phyloP scores from a whole-genome alignment of 1,140 invertebrate genomes.

The Drosophila asahinai region DNA sequence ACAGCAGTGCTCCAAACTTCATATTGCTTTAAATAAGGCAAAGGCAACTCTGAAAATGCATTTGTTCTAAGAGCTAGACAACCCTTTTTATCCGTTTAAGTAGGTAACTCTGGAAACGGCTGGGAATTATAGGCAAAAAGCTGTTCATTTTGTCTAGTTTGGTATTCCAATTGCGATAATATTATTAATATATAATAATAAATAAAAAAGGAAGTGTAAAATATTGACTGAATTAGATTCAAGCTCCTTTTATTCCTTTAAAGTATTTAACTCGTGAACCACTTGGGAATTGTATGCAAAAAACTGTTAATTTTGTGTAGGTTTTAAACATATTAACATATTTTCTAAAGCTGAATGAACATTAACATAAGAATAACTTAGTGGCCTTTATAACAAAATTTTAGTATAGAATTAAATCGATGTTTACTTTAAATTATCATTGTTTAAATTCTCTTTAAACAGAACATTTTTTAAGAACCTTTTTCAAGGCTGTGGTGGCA shows the following conservation, averaged over 20 bases:
- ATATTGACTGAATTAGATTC: background rate
- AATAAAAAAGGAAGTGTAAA: background rate
- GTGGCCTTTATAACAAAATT: too few relatives aligned
- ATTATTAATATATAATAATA: too few relatives aligned
- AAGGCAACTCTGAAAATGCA: background rate
- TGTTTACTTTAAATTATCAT: too few relatives aligned
- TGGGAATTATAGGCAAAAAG: background rate
- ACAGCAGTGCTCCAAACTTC: background rate
- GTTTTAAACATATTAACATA: too few relatives aligned
- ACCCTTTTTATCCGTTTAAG: background rate
- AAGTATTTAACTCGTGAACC: too few relatives aligned
- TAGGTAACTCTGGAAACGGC: background rate
- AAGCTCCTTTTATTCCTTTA: too few relatives aligned
- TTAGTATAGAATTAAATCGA: too few relatives aligned
- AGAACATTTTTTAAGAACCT: background rate
- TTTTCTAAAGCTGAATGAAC: too few relatives aligned
- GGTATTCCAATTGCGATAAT: background rate
- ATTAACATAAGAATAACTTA: too few relatives aligned
- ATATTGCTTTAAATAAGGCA: background rate
- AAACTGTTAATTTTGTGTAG: too few relatives aligned
- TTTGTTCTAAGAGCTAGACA: background rate
- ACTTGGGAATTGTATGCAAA: too few relatives aligned
- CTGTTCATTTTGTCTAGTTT: background rate
- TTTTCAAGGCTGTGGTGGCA: background rate
- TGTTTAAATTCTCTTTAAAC: too few relatives aligned